phyloP scores from a whole-genome alignment of 2,888 invertebrate genomes.

The Ormyrus pomaceus region DNA sequence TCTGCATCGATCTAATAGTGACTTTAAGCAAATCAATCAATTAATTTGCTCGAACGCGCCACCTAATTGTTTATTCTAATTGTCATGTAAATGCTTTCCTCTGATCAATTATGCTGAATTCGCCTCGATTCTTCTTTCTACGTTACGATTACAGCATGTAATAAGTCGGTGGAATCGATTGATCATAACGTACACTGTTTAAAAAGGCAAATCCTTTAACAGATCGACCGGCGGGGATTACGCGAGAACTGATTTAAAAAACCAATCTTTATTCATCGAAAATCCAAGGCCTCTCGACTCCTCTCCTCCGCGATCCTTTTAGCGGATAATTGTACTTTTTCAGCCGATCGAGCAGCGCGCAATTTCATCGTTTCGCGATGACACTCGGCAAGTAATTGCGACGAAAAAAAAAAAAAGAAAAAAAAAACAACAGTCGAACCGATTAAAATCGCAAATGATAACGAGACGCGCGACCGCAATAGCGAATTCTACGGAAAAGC shows the following conservation, averaged over 20 bases:
- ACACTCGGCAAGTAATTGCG: constrained; percentile 15
- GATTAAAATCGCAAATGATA: constrained; percentile 18
- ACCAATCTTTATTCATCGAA: constrained; percentile 40
- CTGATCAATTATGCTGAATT: constrained; percentile 34
- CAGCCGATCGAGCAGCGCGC: neutral
- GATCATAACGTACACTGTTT: constrained; percentile 13
- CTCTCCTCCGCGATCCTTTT: constrained; percentile 4
- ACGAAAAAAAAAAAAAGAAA: constrained; percentile 6
- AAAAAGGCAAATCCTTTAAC: constrained; percentile 10
- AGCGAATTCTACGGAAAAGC: constrained; percentile 30
- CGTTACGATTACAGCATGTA: neutral
- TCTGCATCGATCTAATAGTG: too few relatives aligned
- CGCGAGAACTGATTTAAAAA: constrained; percentile 39
- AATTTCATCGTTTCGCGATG: constrained; percentile 15
- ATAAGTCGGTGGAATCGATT: constrained; percentile 25
- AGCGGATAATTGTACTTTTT: constrained; percentile 22
- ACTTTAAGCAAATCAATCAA: neutral
- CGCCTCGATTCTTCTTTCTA: constrained; percentile 7
- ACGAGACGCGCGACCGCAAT: constrained; percentile 22
- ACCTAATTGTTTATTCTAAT: constrained; percentile 29
- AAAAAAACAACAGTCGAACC: neutral
- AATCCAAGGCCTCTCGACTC: constrained; percentile 24
- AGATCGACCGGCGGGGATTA: constrained; percentile 16
- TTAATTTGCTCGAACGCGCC: constrained; percentile 7
- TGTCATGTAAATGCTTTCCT: neutral